Evolutionary conservation across 2,888 invertebrate genomes (phyloP), one percentile per base, ranked within the genome.

Genomic region (Stegophylla sp.): DNA sequence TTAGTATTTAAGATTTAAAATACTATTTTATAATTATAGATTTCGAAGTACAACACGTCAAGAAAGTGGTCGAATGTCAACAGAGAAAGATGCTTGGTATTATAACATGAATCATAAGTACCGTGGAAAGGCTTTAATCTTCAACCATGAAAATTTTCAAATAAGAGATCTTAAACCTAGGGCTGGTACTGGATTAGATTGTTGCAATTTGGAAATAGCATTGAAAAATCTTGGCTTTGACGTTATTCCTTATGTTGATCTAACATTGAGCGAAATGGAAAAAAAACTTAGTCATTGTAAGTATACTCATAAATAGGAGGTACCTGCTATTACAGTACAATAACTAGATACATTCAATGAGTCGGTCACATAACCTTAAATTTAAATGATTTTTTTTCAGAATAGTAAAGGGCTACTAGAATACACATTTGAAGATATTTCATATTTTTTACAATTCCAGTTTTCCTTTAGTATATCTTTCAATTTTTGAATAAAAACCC

Each of bases 111-210:
- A 91, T 85, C 94, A 96, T 86, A 89, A 90, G 84, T 89, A 90
- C 83, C 90, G 96, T 81, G 97, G 97, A 4, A 87, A 91, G 84
- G 96, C 96, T 4, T 86, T 96, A 20, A 94, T 97, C 85, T 95
- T 97, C 85, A 97, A 97, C 86, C 96, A 97, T 86, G 94, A 94
- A 87, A 88, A 89, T 85, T 97, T 97, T 85, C 91, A 91, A 15
- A 83, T 84, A 45, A 84, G 83, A 59, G 84, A 76, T 85, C 86
- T 94, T 82, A 92, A 92, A 86, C 86, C 90, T 15, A 90, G 95
- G 82, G 90, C 91, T 83, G 97, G 97, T 1, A 97, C 96, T 1
- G 93, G 94, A 85, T 91, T 92, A 64, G 97, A 97, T 74, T 83
- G 83, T 41, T 66, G 82, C 3, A 84, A 85, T 82, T 82, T 85